A percentile compares a stretch with the other conserved stretches of the same genome.
phyloP scores from a whole-genome alignment of 2,888 invertebrate species.

The Polymixis lichenea region DNA sequence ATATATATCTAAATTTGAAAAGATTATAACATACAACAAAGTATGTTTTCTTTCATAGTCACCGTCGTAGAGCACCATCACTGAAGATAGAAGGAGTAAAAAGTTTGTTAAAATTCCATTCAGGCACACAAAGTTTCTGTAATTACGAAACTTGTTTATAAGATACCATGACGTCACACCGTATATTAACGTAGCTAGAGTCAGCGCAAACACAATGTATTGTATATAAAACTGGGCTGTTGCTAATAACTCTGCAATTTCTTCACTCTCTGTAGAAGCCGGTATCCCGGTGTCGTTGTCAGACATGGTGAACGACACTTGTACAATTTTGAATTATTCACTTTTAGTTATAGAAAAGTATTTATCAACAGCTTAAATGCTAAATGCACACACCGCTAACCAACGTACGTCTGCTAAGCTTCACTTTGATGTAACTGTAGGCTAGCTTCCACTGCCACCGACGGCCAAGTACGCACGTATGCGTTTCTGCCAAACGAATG shows the following conservation, averaged over 20 bases:
- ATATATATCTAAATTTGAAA: neutral
- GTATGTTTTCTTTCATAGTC: neutral
- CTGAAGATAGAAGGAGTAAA: neutral
- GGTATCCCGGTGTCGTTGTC: neutral
- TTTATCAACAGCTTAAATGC: neutral
- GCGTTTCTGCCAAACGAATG: neutral
- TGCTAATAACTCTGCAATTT: neutral
- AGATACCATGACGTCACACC: neutral
- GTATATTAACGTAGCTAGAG: neutral
- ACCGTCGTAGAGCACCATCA: neutral
- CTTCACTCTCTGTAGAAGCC: neutral
- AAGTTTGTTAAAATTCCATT: neutral
- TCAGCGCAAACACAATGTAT: neutral
- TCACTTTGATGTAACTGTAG: too few relatives aligned
- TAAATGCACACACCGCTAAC: neutral
- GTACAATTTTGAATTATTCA: neutral
- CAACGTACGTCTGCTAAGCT: neutral
- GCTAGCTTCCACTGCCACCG: too few relatives aligned
- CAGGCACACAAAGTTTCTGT: neutral
- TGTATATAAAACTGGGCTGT: neutral
- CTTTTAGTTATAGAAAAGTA: neutral
- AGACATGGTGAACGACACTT: neutral
- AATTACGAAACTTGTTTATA: neutral
- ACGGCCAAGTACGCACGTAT: neutral
- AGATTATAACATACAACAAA: neutral